Evolutionary conservation across 2,888 invertebrate genomes (phyloP).

Genomic region (Calliphora vomitoria): DNA sequence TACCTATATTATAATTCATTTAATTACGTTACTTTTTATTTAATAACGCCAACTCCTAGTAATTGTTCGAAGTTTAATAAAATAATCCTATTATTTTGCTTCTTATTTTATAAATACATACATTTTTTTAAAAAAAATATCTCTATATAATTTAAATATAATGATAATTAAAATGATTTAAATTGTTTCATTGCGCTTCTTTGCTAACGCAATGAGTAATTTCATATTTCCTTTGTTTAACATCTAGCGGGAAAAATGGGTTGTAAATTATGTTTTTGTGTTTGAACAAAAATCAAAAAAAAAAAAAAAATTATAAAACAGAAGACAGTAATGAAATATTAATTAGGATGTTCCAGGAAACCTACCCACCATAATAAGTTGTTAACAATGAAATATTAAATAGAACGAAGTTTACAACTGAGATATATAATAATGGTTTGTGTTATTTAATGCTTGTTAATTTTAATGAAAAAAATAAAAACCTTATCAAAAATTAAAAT

Average conservation of each 20-base stretch:
- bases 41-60: not conserved
- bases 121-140: not conserved
- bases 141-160: not conserved
- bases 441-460: no score
- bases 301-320: not conserved
- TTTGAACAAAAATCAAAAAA: not conserved
- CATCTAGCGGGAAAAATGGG: conserved; percentile 2
- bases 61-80: not conserved
- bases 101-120: not conserved
- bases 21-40: no score
- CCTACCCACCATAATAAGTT: not conserved
- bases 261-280: conserved; percentile 20
- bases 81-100: not conserved
- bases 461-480: no score
- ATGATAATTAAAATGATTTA: conserved; percentile 14
- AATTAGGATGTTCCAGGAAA: conserved; percentile 24
- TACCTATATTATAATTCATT: no score
- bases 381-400: not conserved
- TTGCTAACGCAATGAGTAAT: not conserved
- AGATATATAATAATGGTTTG: no score
- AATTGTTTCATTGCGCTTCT: not conserved
- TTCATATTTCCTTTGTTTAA: not conserved
- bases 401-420: not conserved
- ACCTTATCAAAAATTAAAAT: no score
- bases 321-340: conserved; percentile 16